Conservation (phyloP, 2,888 invertebrate species). For the Amiota minor region DNA sequence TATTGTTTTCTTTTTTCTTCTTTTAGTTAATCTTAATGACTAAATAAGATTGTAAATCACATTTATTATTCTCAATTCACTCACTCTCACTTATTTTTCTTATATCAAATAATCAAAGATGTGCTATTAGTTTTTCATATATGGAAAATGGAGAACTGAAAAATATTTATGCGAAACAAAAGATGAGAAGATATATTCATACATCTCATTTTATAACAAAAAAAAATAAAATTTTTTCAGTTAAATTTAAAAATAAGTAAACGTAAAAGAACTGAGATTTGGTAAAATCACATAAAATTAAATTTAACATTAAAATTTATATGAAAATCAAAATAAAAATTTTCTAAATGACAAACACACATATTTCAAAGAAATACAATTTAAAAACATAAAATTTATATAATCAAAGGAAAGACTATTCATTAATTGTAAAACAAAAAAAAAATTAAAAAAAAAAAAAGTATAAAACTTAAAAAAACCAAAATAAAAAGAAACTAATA, state of each 20-base stretch:
- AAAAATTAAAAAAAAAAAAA: slow-evolving; percentile 51
- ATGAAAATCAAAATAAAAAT: neutral
- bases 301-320: neutral
- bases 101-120: neutral
- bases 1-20: neutral
- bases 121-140: slow-evolving; percentile 5
- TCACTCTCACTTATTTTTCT: neutral
- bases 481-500: slow-evolving; percentile 11
- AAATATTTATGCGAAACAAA: neutral
- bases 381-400: slow-evolving; percentile 33
- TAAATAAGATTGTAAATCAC: neutral
- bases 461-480: slow-evolving; percentile 44
- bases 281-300: neutral
- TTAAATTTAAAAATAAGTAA: neutral
- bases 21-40: slow-evolving; percentile 4
- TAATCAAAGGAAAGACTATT: slow-evolving; percentile 46
- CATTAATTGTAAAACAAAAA: slow-evolving; percentile 47
- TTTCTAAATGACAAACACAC: neutral
- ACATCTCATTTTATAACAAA: neutral
- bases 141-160: neutral
- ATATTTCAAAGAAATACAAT: too few species aligned
- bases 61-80: neutral
- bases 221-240: neutral
- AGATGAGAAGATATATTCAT: neutral
- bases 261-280: neutral